Evolutionary conservation across 1,140 invertebrate genomes (phyloP).

Genomic region (Steinernema feltiae): DNA sequence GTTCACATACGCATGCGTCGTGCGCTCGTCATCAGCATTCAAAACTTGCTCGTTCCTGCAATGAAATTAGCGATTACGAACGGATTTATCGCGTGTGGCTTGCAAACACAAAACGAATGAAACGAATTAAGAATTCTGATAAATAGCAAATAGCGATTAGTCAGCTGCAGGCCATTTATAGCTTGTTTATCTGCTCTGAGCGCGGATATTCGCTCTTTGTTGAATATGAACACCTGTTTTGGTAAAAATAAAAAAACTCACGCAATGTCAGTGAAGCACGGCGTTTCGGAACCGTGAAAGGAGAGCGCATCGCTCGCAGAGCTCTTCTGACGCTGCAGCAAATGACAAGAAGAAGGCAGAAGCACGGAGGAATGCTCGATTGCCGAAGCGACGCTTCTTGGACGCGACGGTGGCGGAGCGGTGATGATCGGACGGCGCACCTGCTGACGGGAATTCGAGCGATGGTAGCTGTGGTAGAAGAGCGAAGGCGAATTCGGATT

Average conservation of each 20-base stretch:
- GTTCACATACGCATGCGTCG: background rate
- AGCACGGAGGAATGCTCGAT: constrained; percentile 3
- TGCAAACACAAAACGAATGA: too few relatives aligned
- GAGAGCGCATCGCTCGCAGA: constrained; percentile 5
- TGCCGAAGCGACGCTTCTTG: background rate
- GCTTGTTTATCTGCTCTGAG: too few relatives aligned
- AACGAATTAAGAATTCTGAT: too few relatives aligned
- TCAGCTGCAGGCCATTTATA: too few relatives aligned
- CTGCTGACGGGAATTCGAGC: background rate
- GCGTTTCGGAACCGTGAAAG: background rate
- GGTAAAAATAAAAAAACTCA: background rate
- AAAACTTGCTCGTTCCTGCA: background rate
- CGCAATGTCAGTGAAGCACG: background rate
- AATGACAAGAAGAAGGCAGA: background rate
- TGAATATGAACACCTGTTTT: background rate
- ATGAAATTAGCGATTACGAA: background rate
- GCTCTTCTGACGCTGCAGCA: background rate
- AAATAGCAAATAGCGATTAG: too few relatives aligned
- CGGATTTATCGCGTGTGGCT: too few relatives aligned
- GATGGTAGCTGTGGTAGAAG: background rate
- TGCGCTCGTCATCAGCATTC: background rate
- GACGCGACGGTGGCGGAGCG: background rate
- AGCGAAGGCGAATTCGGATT: background rate
- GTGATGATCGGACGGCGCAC: background rate
- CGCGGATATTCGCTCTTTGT: too few relatives aligned